Base-by-base conservation (phyloP, 2,797 vertebrate genomes). In the Thalassophryne amazonica region DNA sequence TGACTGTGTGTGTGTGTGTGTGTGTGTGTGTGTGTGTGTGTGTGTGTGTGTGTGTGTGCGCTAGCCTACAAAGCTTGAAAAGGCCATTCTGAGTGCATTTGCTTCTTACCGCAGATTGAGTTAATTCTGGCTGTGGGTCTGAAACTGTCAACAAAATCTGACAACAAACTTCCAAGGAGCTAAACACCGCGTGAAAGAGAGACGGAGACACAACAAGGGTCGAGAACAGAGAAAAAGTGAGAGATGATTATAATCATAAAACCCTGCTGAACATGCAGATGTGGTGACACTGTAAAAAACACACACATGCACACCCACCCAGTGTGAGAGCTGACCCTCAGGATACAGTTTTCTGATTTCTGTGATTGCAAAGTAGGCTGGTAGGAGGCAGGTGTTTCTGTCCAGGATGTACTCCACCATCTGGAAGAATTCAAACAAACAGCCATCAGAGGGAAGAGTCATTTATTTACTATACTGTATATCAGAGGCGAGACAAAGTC, bases 71-170 rank as follows among this genome's bases (percentile, higher is more conserved):
- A n/a, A n/a, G n/a, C n/a, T n/a, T n/a, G n/a, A n/a, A n/a, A n/a
- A n/a, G n/a, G n/a, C n/a, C n/a, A n/a, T n/a, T 24, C n/a, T 12
- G 4, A 13, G 9, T 18, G 4, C 16, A 23, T 6, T 10, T 15
- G 17, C 29, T n/a, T 62, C 93, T 92, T 91, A 99, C 97, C 97
- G 79, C 97, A 98, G 45, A 99, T 99, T 2, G 97, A 99, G 89
- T 98, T 99, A 82, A 99, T 99, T 87, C 97, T 94, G 68, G 97
- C 95, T 13, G 97, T 99, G 29, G 97, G 96, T 80, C 97, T 92
- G 85, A 99, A 99, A 65, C 96, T 98, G 70, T 99, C 97, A 70
- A 96, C 96, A 89, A 98, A 99, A 78, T 99, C 95, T 9, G 97
- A 98, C 15, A 99, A 94, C 58, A 97, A 89, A 80, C 94, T 95